Evolutionary conservation across 1,140 invertebrate genomes (phyloP).

Genomic region (Ceratosolen fusciceps): DNA sequence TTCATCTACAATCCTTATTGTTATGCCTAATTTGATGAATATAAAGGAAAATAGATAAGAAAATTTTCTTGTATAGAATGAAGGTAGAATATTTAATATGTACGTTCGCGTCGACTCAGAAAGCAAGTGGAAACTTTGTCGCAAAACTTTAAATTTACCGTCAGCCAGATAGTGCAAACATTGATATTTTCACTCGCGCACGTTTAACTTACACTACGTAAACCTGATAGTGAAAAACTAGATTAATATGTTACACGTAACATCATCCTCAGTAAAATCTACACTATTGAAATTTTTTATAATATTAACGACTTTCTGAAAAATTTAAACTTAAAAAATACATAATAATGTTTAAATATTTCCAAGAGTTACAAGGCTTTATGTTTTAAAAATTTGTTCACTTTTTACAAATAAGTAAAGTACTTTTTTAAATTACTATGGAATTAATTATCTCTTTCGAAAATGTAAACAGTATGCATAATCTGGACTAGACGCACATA

Average conservation of each 20-base stretch:
- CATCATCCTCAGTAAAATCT: neutral
- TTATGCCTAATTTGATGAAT: neutral
- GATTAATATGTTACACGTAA: neutral
- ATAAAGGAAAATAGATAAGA: neutral
- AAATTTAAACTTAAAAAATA: too few species aligned
- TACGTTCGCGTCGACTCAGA: conserved; percentile 41
- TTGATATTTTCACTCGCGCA: conserved; percentile 10
- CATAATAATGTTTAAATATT: too few species aligned
- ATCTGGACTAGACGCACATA: conserved; percentile 30
- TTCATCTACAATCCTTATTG: neutral
- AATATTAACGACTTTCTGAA: too few species aligned
- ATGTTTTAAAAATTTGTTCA: neutral
- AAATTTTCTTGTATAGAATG: conserved; percentile 1
- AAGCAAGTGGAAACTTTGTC: conserved; percentile 21
- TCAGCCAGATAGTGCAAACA: conserved; percentile 20
- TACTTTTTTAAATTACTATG: neutral
- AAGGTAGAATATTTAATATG: neutral
- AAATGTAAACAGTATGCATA: conserved; percentile 3
- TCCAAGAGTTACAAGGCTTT: neutral
- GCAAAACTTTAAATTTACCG: conserved; percentile 24
- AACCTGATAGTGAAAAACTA: neutral
- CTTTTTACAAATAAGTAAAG: neutral
- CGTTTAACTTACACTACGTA: neutral
- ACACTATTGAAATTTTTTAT: too few species aligned
- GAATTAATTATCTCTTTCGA: neutral